phyloP scores from a whole-genome alignment of 2,888 invertebrate genomes.

The Parnassius smintheus region DNA sequence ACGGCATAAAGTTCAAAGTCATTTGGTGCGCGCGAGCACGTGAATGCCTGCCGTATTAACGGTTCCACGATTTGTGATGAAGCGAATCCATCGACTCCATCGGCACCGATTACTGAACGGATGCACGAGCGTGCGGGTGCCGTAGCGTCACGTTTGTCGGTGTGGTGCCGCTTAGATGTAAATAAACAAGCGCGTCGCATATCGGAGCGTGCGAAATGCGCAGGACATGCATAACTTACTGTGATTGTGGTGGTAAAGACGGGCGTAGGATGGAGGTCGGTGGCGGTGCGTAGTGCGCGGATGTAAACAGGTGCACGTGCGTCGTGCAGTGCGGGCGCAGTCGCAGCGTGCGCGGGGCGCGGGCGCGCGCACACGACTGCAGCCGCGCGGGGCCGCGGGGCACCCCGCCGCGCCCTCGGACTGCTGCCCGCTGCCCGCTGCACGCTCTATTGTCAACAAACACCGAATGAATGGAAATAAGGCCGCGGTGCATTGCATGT shows the following conservation, averaged over 20 bases:
- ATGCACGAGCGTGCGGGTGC: slow-evolving; percentile 9
- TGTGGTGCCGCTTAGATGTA: slow-evolving; percentile 27
- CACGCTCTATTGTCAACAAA: slow-evolving; percentile 68
- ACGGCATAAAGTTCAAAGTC: slow-evolving; percentile 39
- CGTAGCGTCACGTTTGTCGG: slow-evolving; percentile 11
- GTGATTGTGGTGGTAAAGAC: slow-evolving; percentile 31
- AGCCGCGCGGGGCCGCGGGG: slow-evolving; percentile 40
- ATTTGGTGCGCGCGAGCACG: slow-evolving; percentile 36
- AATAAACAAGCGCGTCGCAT: slow-evolving; percentile 45
- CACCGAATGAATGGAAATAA: slow-evolving; percentile 69
- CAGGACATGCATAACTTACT: slow-evolving; percentile 74
- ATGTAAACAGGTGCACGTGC: slow-evolving; percentile 57
- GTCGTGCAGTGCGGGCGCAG: slow-evolving; percentile 9
- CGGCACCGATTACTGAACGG: slow-evolving; percentile 27
- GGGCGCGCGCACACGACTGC: slow-evolving; percentile 61
- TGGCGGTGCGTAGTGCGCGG: slow-evolving; percentile 12
- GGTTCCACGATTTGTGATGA: slow-evolving; percentile 48
- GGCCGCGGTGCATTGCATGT: slow-evolving; percentile 35
- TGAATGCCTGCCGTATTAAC: slow-evolving; percentile 53
- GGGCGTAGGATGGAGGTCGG: slow-evolving; percentile 19
- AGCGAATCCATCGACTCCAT: slow-evolving; percentile 48
- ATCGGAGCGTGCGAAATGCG: slow-evolving; percentile 51
- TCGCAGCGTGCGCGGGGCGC: slow-evolving; percentile 51
- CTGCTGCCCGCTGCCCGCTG: slow-evolving; percentile 46
- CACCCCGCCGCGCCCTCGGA: slow-evolving; percentile 35